Evolutionary conservation across 2,113 vertebrate genomes (phyloP).

Genomic region (Menidia beryllina): DNA sequence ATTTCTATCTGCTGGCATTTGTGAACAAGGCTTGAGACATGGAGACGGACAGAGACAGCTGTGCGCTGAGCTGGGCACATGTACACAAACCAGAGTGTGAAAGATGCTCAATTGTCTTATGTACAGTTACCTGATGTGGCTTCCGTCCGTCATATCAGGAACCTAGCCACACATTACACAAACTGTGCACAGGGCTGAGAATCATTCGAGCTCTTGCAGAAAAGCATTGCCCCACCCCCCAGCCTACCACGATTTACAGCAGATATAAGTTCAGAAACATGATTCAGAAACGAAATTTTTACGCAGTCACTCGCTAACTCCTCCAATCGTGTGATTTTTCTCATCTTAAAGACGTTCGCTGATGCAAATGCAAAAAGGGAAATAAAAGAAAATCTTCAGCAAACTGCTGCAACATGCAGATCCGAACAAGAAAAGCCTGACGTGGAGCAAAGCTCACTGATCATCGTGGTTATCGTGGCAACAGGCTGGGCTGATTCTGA

Average conservation of each 20-base stretch:
- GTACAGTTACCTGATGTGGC: conserved; percentile 69
- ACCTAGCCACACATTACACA: conserved; percentile 61
- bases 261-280: conserved; percentile 15
- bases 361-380: conserved; percentile 44
- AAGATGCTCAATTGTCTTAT: conserved; percentile 84
- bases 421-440: conserved; percentile 14
- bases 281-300: neutral
- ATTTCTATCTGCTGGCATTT: conserved; percentile 39
- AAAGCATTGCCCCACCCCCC: conserved; percentile 37
- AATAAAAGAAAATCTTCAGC: conserved; percentile 26
- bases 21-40: conserved; percentile 58
- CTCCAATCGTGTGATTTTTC: conserved; percentile 12
- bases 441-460: conserved; percentile 5
- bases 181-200: conserved; percentile 54
- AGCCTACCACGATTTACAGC: conserved; percentile 13
- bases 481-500: conserved; percentile 49
- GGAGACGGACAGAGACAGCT: conserved; percentile 61
- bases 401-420: conserved; percentile 14
- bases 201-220: conserved; percentile 45
- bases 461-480: conserved; percentile 15
- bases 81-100: conserved; percentile 86
- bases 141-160: conserved; percentile 51
- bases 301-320: conserved; percentile 6
- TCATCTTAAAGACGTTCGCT: conserved; percentile 8
- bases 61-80: conserved; percentile 62